Conservation (phyloP, 1,140 invertebrate species). For the Nephotettix cincticeps region DNA sequence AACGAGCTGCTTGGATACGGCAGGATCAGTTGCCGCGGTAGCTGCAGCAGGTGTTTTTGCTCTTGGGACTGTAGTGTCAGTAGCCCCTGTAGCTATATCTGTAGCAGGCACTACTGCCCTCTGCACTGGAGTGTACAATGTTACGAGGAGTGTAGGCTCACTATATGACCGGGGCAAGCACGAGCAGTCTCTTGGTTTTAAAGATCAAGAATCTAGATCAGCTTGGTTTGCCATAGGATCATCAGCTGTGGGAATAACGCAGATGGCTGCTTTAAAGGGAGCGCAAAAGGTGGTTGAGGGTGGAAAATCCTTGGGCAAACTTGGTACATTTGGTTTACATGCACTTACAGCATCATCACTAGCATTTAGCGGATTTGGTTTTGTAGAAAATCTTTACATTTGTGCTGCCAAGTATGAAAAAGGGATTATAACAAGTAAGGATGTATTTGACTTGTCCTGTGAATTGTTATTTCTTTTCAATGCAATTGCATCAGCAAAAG, state of each 20-base stretch:
- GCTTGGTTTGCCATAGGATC: slow-evolving; percentile 16
- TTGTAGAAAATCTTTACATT: background rate
- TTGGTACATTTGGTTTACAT: background rate
- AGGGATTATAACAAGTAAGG: background rate
- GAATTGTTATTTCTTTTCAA: slow-evolving; percentile 16
- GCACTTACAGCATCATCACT: slow-evolving; percentile 4
- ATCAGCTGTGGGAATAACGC: background rate
- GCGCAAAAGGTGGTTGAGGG: slow-evolving; percentile 6
- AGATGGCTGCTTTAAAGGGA: background rate
- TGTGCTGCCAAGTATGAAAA: slow-evolving; percentile 1
- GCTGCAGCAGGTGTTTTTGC: background rate
- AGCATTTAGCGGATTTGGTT: slow-evolving; percentile 7
- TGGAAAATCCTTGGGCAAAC: background rate
- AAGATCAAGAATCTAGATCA: slow-evolving; percentile 11
- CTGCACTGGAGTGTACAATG: slow-evolving; percentile 5
- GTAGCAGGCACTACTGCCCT: background rate
- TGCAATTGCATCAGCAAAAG: slow-evolving; percentile 9
- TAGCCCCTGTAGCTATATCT: background rate
- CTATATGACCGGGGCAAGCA: slow-evolving; percentile 11
- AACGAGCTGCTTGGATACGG: background rate
- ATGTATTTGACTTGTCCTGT: slow-evolving; percentile 19
- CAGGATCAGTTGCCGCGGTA: background rate
- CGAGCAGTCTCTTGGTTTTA: background rate
- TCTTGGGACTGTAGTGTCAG: background rate
- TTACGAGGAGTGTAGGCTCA: background rate